Evolutionary conservation across 2,113 vertebrate species (phyloP).

Genomic region (Pangasianodon gigas): DNA sequence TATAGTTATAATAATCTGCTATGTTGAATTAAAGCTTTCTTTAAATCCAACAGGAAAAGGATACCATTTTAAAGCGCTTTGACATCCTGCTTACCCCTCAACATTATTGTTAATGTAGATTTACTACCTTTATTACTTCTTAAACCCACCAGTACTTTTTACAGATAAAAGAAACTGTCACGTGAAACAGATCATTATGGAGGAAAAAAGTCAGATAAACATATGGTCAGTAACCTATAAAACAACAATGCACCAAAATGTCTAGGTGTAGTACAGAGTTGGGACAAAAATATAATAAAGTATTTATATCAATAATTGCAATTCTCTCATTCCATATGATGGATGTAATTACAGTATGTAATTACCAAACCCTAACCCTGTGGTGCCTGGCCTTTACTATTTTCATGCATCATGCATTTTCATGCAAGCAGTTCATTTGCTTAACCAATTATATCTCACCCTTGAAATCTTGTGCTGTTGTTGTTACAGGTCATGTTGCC

Average conservation of each 20-base stretch:
- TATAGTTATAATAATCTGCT: not conserved
- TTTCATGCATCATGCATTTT: not conserved
- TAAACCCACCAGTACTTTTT: not conserved
- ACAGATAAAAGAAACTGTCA: not conserved
- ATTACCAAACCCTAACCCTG: not conserved
- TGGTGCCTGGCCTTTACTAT: not conserved
- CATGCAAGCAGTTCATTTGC: not conserved
- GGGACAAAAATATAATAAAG: not conserved
- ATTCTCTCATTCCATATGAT: not conserved
- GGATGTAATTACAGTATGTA: not conserved
- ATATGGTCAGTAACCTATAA: not conserved
- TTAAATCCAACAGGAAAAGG: not conserved
- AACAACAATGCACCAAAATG: not conserved
- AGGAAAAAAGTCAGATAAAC: not conserved
- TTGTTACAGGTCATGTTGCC: not conserved
- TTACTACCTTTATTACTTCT: not conserved
- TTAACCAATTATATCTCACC: not conserved
- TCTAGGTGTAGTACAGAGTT: not conserved
- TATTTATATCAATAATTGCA: not conserved
- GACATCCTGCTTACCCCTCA: not conserved
- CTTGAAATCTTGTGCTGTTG: not conserved
- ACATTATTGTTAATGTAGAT: not conserved
- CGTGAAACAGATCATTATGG: not conserved
- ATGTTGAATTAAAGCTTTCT: not conserved
- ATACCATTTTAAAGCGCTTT: not conserved